Conservation (phyloP, 2,888 invertebrate genomes). For the Tetragonisca angustula region DNA sequence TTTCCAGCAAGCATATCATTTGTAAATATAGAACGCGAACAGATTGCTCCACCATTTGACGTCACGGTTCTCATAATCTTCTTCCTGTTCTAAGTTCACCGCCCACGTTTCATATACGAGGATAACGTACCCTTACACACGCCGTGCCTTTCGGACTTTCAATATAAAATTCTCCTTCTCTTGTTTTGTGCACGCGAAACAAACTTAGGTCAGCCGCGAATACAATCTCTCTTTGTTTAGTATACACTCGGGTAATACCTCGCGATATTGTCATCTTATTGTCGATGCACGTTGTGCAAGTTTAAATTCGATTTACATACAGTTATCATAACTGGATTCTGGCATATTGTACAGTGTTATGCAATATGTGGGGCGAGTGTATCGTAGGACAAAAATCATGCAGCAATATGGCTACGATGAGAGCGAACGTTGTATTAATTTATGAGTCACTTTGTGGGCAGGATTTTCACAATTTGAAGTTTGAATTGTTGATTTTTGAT, state of each 20-base stretch:
- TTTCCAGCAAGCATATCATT: neutral
- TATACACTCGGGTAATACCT: neutral
- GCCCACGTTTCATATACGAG: neutral
- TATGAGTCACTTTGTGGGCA: neutral
- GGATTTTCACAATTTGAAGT: neutral
- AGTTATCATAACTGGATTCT: constrained; percentile 2
- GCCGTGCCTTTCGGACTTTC: neutral
- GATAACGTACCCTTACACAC: neutral
- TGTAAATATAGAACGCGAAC: constrained; percentile 9
- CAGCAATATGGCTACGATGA: neutral
- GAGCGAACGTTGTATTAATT: neutral
- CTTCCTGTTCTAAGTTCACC: constrained; percentile 6
- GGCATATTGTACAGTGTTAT: neutral
- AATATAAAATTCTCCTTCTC: neutral
- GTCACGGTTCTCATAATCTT: neutral
- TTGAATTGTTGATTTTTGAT: neutral
- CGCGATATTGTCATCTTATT: constrained; percentile 10
- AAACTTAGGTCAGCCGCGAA: neutral
- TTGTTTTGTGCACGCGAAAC: neutral
- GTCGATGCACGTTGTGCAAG: neutral
- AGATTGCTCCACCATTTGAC: constrained; percentile 21
- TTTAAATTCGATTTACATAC: constrained; percentile 38
- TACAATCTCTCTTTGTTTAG: neutral
- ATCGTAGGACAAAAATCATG: neutral
- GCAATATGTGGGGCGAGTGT: neutral